Evolutionary conservation across 2,113 vertebrate genomes (phyloP).

Genomic region (Eidolon helvum): DNA sequence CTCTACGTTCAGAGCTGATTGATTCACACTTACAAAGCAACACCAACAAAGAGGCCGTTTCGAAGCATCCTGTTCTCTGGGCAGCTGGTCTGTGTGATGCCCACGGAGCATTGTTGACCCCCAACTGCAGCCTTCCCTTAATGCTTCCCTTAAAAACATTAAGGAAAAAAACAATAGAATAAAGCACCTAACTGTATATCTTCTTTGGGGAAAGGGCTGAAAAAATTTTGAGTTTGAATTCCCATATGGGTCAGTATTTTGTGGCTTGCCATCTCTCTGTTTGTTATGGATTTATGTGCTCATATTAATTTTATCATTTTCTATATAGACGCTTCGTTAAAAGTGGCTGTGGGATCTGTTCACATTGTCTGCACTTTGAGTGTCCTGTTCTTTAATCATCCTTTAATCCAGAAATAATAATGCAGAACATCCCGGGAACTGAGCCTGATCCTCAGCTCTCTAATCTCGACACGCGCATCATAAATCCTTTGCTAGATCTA

Average conservation of each 20-base stretch:
- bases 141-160: background rate
- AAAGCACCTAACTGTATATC: background rate
- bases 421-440: conserved; percentile 21
- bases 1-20: background rate
- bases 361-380: background rate
- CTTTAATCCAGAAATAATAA: conserved; percentile 70
- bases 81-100: background rate
- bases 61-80: background rate
- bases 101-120: background rate
- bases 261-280: background rate
- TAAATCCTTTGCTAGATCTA: background rate
- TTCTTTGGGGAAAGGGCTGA: background rate
- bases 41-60: background rate
- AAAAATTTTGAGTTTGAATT: background rate
- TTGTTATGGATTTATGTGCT: background rate
- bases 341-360: background rate
- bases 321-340: background rate
- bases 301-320: background rate
- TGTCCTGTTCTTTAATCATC: conserved; percentile 18
- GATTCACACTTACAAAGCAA: background rate
- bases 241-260: background rate
- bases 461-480: conserved; percentile 30
- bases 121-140: background rate
- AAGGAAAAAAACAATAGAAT: too few species aligned
- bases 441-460: conserved; percentile 10